Conservation (phyloP, 2,888 invertebrate genomes). For the Trachelus iudaicus region DNA sequence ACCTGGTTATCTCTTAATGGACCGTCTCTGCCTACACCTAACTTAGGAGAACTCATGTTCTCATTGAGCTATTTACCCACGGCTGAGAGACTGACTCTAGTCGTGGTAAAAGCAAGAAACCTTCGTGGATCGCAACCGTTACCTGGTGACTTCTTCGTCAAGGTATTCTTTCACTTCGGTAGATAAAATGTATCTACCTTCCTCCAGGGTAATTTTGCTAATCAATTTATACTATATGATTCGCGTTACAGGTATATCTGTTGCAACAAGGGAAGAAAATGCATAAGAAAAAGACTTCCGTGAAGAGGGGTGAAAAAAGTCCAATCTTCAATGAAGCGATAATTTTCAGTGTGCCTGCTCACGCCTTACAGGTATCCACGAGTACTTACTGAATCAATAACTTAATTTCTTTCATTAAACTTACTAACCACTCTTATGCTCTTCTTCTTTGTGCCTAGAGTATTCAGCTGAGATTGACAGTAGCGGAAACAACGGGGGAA, state of each 20-base stretch:
- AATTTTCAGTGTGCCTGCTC: slow-evolving; percentile 84
- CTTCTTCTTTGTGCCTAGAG: slow-evolving; percentile 66
- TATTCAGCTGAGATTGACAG: slow-evolving; percentile 79
- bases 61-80: slow-evolving; percentile 85
- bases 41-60: slow-evolving; percentile 84
- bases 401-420: not conserved
- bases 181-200: not conserved
- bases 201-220: not conserved
- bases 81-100: slow-evolving; percentile 82
- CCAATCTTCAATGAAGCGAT: slow-evolving; percentile 88
- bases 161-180: slow-evolving; percentile 66
- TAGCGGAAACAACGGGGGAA: slow-evolving; percentile 67
- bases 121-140: slow-evolving; percentile 71
- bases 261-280: slow-evolving; percentile 84
- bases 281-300: slow-evolving; percentile 83
- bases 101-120: slow-evolving; percentile 81
- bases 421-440: slow-evolving; percentile 1
- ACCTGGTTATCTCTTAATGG: slow-evolving; percentile 84
- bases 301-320: slow-evolving; percentile 78
- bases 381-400: not conserved
- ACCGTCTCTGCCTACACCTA: slow-evolving; percentile 68
- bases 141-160: slow-evolving; percentile 80
- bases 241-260: slow-evolving; percentile 72
- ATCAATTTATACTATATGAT: not conserved
- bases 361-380: slow-evolving; percentile 72